Evolutionary conservation across 2,113 vertebrate genomes (phyloP), one percentile per base, ranked within the genome.

Genomic region (Romanogobio albipinnatus): DNA sequence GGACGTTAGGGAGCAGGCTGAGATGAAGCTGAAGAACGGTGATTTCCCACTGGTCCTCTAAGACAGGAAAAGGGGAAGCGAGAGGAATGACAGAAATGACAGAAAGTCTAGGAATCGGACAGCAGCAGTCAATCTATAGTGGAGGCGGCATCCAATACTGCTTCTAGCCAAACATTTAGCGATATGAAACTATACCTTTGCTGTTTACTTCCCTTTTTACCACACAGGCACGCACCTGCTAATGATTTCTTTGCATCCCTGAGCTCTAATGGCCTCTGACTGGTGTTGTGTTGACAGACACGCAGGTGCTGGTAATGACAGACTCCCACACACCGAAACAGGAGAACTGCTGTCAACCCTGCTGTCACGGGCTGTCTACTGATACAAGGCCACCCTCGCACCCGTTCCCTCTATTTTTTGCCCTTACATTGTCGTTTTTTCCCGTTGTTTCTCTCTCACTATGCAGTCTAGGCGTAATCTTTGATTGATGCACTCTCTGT

Each of bases 1-100:
- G 84, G 39, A 70, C 79, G 45, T 84, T 64, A 73, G 79, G 74
- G 82, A 68, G 61, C 51, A 45, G 71, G 62, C 84, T 81, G 76
- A 85, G 81, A 85, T 79, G 84, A 87, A 64, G 71, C 74, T 74
- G 56, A 85, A 77, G 79, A 56, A 61, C 45, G 29, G 76, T 87
- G 80, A 87, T 87, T 87, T 87, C 86, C 86, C 83, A 64, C 80
- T 64, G 84, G 86, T 74, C 81, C 80, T 82, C 56, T 83, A 78
- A 56, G 73, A 82, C 80, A 70, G 11, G 43, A 66, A 76, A 56
- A 81, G 24, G 15, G 49, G 59, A 84, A 75, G 24, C 13, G 6
- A 33, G 77, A 58, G 62, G 43, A 56, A 78, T 87, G 68, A 84
- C 43, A 87, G 43, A 76, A 58, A 47, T 81, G 56, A 84, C 70